A percentile compares a stretch with the other conserved stretches of the same genome.
Conservation (phyloP, 2,888 invertebrate species). For the Caenorhabditis sp. region DNA sequence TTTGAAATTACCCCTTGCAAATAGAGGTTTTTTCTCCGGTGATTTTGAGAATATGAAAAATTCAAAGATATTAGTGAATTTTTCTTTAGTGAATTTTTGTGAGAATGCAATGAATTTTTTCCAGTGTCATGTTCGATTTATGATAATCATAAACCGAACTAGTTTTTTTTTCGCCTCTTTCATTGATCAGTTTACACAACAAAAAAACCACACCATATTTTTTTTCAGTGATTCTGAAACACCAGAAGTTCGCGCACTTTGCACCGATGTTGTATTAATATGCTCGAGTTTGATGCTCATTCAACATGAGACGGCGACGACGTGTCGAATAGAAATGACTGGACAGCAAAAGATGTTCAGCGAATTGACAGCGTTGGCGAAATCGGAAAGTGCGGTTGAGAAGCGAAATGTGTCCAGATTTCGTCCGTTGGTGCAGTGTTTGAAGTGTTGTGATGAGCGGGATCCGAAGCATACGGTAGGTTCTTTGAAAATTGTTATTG, state of each 20-base stretch:
- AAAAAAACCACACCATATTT: too few species aligned
- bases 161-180: not conserved
- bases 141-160: not conserved
- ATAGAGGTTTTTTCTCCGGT: too few species aligned
- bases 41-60: not conserved
- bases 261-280: conserved; percentile 26
- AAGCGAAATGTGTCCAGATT: conserved; percentile 34
- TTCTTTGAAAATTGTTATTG: too few species aligned
- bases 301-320: conserved; percentile 19
- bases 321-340: conserved; percentile 36
- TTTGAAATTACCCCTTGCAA: too few species aligned
- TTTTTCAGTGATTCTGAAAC: conserved; percentile 11
- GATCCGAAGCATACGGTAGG: conserved; percentile 10
- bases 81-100: not conserved
- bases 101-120: too few species aligned
- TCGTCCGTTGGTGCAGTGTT: conserved; percentile 38
- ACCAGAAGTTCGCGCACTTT: conserved; percentile 24
- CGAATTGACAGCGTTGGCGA: conserved; percentile 32
- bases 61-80: not conserved
- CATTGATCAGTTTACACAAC: not conserved
- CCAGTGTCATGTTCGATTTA: not conserved
- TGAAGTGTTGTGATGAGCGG: conserved; percentile 28
- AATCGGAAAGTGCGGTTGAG: not conserved
- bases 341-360: conserved; percentile 47
- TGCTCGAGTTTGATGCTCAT: conserved; percentile 35